A percentile compares a stretch with the other conserved stretches of the same genome.
These are phyloP conservation scores for Drosophila yakuba DNA, from an alignment of 1,140 invertebrate species.

Conservation along the genomic window DNA sequence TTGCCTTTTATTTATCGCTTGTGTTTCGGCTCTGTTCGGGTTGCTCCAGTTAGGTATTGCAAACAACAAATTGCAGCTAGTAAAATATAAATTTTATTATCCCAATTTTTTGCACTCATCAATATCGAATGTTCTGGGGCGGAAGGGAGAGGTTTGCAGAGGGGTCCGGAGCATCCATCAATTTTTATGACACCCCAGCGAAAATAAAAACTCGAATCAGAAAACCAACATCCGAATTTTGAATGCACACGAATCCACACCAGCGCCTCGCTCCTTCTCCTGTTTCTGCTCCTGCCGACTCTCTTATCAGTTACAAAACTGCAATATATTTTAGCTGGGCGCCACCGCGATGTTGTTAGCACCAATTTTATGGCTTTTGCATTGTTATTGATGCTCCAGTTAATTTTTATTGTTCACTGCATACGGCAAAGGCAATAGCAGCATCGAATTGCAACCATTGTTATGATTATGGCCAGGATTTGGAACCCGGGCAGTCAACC, in stretches of 20 bases:
- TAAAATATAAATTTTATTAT: constrained; percentile 72
- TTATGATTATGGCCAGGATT: constrained; percentile 45
- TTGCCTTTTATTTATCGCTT: constrained; percentile 40
- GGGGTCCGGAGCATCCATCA: constrained; percentile 61
- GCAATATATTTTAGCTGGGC: constrained; percentile 59
- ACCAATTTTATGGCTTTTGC: constrained; percentile 76
- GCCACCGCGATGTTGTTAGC: constrained; percentile 59
- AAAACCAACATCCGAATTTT: constrained; percentile 57
- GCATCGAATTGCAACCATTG: constrained; percentile 26
- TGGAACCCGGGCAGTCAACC: background rate
- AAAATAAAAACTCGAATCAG: constrained; percentile 54
- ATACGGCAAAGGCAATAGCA: constrained; percentile 26
- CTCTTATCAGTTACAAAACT: constrained; percentile 54
- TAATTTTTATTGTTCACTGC: constrained; percentile 75
- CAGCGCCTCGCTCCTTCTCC: background rate
- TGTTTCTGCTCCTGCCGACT: background rate
- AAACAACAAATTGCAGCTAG: constrained; percentile 51
- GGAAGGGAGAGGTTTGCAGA: background rate
- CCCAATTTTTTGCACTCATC: constrained; percentile 69
- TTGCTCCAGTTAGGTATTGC: constrained; percentile 30
- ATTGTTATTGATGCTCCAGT: constrained; percentile 76
- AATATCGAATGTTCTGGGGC: constrained; percentile 49
- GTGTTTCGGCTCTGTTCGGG: constrained; percentile 4
- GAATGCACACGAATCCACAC: constrained; percentile 44
- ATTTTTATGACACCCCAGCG: constrained; percentile 78